Evolutionary conservation across 2,888 invertebrate species (phyloP), one percentile per base, ranked within the genome.

Genomic region (Piscicola geometra): DNA sequence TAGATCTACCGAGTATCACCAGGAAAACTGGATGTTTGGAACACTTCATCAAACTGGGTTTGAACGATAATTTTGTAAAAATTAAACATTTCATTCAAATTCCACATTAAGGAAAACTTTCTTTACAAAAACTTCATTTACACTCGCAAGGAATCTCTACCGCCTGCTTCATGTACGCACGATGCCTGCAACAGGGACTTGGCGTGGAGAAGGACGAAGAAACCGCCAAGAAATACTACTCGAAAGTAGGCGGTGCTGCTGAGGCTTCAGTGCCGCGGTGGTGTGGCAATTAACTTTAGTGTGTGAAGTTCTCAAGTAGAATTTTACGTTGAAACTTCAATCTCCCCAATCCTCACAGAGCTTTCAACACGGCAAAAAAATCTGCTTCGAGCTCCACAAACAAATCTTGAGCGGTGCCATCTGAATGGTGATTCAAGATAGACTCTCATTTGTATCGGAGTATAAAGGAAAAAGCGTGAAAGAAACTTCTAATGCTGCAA

Each of bases 101-200:
- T n/a, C n/a, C n/a, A n/a, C n/a, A n/a, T n/a, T n/a, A n/a, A n/a
- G n/a, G n/a, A n/a, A n/a, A n/a, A n/a, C n/a, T n/a, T n/a, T n/a
- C n/a, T n/a, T n/a, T n/a, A n/a, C n/a, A n/a, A n/a, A n/a, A n/a
- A n/a, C n/a, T n/a, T n/a, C n/a, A n/a, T n/a, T n/a, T n/a, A n/a
- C n/a, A n/a, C n/a, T 47, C 50, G 12, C 21, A 85, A 78, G 85
- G 85, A 28, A 83, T 85, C 28, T 79, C 83, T 56, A 79, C 84
- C 76, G 83, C 83, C 1, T 82, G 82, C 79, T 85, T 85, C 80
- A 83, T 82, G 79, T 83, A 83, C 79, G 85, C 83, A 5, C 79
- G 85, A 18, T 84, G 84, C 79, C 79, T 84, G 64, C 80, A 82
- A 18, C 79, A 79, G 33, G 85, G 85, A 0, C 78, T 81, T 32